These are phyloP conservation scores for Megalops cyprinoides DNA, from an alignment of 2,797 vertebrate species.

Conservation along the genomic window DNA sequence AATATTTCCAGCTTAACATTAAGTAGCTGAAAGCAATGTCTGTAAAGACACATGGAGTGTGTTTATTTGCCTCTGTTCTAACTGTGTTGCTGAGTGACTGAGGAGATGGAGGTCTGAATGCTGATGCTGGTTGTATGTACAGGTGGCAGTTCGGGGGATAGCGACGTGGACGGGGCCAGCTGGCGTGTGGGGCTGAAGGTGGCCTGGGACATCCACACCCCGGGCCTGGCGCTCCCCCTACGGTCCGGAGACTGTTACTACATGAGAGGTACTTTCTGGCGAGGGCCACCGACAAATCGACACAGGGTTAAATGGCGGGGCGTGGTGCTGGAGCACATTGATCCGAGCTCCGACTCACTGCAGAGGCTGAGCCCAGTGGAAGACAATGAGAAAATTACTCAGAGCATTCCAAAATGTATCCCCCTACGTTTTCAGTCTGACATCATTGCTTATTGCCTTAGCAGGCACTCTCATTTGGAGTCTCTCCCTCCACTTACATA, in stretches of 20 bases:
- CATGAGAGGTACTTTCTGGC: conserved; percentile 84
- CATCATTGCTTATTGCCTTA: neutral
- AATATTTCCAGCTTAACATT: no score
- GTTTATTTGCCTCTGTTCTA: neutral
- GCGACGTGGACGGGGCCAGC: conserved; percentile 72
- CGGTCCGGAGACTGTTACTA: conserved; percentile 94
- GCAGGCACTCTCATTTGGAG: neutral
- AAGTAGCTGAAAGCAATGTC: neutral
- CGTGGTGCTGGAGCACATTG: no score
- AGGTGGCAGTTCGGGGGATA: conserved; percentile 67
- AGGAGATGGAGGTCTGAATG: neutral
- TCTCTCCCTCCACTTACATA: neutral
- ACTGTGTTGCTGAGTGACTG: no score
- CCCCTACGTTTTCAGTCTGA: neutral
- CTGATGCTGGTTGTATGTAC: conserved; percentile 49
- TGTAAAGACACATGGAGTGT: neutral
- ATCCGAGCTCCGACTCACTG: no score
- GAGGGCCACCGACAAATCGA: neutral
- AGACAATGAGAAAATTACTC: neutral
- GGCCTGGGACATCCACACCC: conserved; percentile 96
- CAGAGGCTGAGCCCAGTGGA: neutral
- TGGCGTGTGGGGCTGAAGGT: conserved; percentile 95
- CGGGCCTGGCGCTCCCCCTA: conserved; percentile 89
- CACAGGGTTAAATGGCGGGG: no score
- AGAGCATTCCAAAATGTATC: neutral